phyloP scores from a whole-genome alignment of 2,888 invertebrate genomes.

The Acanthosoma haemorrhoidale region DNA sequence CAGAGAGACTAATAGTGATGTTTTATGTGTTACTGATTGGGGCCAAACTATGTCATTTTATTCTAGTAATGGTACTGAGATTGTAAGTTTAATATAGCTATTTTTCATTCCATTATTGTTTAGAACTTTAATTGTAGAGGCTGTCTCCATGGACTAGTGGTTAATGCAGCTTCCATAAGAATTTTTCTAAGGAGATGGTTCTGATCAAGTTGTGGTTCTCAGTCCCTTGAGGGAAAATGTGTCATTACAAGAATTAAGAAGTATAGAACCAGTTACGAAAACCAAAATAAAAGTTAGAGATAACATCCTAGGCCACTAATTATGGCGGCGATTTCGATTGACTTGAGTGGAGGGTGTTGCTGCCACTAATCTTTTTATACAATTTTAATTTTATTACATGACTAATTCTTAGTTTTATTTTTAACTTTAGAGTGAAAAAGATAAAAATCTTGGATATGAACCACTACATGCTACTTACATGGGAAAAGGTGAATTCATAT shows the following conservation, averaged over 20 bases:
- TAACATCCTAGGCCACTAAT: too few species aligned
- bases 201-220: too few species aligned
- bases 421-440: constrained; percentile 52
- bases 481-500: constrained; percentile 71
- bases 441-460: constrained; percentile 60
- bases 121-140: too few species aligned
- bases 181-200: too few species aligned
- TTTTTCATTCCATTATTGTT: neutral
- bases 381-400: neutral
- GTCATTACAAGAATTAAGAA: too few species aligned
- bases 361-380: neutral
- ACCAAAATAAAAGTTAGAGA: too few species aligned
- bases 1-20: constrained; percentile 55
- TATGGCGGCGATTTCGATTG: neutral
- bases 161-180: too few species aligned
- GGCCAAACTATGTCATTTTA: constrained; percentile 85
- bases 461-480: constrained; percentile 72
- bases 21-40: constrained; percentile 89
- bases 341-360: too few species aligned
- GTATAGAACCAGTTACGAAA: too few species aligned
- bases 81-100: constrained; percentile 46
- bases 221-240: too few species aligned
- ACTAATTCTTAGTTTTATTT: constrained; percentile 9
- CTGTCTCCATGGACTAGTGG: too few species aligned
- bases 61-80: constrained; percentile 75